These are phyloP conservation scores for Rhabdomys pumilio DNA, from an alignment of 2,797 vertebrate genomes.

Conservation along the genomic window DNA sequence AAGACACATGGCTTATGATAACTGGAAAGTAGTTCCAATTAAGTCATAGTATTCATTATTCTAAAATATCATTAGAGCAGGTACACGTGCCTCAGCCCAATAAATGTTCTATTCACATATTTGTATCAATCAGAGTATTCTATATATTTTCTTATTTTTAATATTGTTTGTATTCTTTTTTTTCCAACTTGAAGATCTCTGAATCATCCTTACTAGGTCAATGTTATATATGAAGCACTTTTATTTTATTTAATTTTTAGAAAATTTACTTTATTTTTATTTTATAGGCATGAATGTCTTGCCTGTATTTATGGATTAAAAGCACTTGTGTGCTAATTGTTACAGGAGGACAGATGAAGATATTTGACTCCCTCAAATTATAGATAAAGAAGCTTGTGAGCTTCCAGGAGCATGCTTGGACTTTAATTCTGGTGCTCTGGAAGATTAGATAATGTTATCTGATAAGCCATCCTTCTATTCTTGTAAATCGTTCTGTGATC, in stretches of 20 bases:
- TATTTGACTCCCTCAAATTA: not conserved
- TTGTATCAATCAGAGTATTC: not conserved
- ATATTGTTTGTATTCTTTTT: not conserved
- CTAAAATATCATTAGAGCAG: not conserved
- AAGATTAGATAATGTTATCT: not conserved
- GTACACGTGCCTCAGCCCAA: not conserved
- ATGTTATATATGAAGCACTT: not conserved
- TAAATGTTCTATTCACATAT: not conserved
- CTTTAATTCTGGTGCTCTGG: not conserved
- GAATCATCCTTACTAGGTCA: not conserved
- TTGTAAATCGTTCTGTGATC: not conserved
- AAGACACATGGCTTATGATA: not conserved
- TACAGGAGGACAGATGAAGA: not conserved
- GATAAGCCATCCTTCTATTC: not conserved
- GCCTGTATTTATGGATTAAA: too few relatives aligned
- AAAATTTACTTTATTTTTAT: not conserved
- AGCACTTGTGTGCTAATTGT: not conserved
- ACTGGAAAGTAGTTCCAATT: not conserved
- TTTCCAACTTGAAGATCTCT: not conserved
- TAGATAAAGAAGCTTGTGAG: not conserved
- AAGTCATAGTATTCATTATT: not conserved
- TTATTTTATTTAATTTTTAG: not conserved
- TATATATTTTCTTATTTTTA: not conserved
- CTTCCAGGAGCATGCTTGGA: not conserved
- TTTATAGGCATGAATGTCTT: not conserved